Base-by-base conservation (phyloP, 2,797 vertebrate species). In the Geotria australis region DNA sequence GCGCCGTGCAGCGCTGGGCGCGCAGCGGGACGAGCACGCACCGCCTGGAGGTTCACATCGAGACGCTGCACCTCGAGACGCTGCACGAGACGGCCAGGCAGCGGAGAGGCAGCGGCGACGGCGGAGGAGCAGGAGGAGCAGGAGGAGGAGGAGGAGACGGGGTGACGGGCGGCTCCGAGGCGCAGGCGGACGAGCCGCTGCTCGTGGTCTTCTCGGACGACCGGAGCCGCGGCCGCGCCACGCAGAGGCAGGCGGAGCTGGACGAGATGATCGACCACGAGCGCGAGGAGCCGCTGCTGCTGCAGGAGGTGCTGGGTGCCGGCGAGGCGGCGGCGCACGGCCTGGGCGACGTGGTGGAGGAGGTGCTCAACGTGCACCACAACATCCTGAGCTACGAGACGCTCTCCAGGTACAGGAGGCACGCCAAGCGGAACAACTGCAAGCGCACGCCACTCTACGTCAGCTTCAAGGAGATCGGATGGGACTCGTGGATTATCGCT, bases 401-500 rank as follows among this genome's bases (percentile, higher is more conserved):
- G 0, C 76, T 78, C 0, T 79, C 91, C 12, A 75, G 91, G 12
- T 91, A 83, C 63, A 73, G 91, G 7, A 79, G 91, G 65, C 96
- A 94, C 0, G 89, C 83, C 48, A 98, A 88, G 59, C 83, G 80
- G 24, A 84, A 85, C 70, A 80, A 81, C 62, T 96, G 91, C 70
- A 93, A 85, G 67, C 85, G 77, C 61, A 81, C 77, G 9, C 79
- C 85, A 0, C 76, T 98, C 56, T 85, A 79, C 10, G 85, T 98
- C 1, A 84, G 96, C 66, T 98, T 98, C 70, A 95, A 94, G 64
- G 89, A 98, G 61, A 98, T 98, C 1, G 86, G 86, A 11, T 98
- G 91, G 91, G 85, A 98, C 65, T 91, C 79, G 48, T 98, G 91
- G 91, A 91, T 98, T 70, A 77, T 96, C 1, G 89, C 86, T 1